phyloP scores from a whole-genome alignment of 2,797 vertebrate genomes.

The Diplodus sargus region DNA sequence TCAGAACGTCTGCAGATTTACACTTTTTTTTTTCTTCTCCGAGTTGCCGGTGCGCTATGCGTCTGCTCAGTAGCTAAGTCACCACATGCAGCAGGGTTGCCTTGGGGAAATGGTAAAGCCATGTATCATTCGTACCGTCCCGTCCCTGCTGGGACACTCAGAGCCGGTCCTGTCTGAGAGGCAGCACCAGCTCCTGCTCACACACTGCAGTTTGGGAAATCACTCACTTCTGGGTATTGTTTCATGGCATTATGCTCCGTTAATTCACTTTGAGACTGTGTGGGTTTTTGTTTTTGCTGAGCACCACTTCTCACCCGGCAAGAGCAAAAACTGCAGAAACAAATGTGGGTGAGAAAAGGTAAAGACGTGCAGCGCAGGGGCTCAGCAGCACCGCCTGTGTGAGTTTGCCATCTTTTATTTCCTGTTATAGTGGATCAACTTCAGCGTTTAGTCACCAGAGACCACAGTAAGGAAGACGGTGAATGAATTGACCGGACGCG shows the following conservation, averaged over 20 bases:
- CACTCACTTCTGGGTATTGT: slow-evolving; percentile 55
- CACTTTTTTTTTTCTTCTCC: slow-evolving; percentile 19
- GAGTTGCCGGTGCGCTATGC: slow-evolving; percentile 15
- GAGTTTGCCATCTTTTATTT: slow-evolving; percentile 29
- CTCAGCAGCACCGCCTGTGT: slow-evolving; percentile 15
- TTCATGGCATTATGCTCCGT: slow-evolving; percentile 49
- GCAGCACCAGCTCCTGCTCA: slow-evolving; percentile 25
- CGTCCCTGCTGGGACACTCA: slow-evolving; percentile 38
- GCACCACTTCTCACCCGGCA: slow-evolving; percentile 33
- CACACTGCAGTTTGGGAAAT: slow-evolving; percentile 52
- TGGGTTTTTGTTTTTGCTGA: too few relatives aligned
- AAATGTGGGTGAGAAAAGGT: slow-evolving; percentile 33
- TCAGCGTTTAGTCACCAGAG: slow-evolving; percentile 47
- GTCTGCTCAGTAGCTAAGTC: slow-evolving; percentile 52
- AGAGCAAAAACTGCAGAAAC: slow-evolving; percentile 29
- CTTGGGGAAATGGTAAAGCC: slow-evolving; percentile 43
- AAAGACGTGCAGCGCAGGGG: background rate
- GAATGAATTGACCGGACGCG: slow-evolving; percentile 51
- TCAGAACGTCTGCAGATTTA: slow-evolving; percentile 7
- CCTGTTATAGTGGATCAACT: slow-evolving; percentile 41
- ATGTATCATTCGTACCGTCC: slow-evolving; percentile 64
- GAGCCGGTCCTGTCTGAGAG: slow-evolving; percentile 52
- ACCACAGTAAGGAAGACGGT: slow-evolving; percentile 42
- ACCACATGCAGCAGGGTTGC: slow-evolving; percentile 32
- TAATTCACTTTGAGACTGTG: slow-evolving; percentile 46